Conservation (phyloP, 2,113 vertebrate genomes). For the Calypte anna region DNA sequence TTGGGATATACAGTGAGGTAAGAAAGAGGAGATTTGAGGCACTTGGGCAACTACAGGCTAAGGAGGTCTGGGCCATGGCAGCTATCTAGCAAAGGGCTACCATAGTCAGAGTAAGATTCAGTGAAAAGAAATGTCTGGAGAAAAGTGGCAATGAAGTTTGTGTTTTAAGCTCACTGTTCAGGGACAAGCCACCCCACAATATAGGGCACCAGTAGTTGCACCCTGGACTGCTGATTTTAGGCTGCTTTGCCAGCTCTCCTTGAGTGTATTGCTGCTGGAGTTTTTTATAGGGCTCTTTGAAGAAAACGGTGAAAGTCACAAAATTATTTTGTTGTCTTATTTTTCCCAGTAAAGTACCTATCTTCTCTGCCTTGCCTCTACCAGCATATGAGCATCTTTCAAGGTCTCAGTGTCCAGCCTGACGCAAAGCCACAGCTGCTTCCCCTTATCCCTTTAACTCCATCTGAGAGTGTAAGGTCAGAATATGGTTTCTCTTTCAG, state of each 20-base stretch:
- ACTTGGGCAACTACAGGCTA: background rate
- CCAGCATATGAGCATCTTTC: background rate
- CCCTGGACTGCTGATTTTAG: background rate
- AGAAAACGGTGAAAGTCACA: background rate
- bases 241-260: background rate
- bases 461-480: accelerated
- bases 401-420: background rate
- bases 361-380: background rate
- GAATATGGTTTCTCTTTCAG: background rate
- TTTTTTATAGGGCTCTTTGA: background rate
- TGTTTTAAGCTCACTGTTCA: background rate
- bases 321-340: background rate
- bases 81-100: background rate
- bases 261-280: background rate
- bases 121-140: background rate
- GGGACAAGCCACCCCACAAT: accelerated
- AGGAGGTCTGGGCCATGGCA: background rate
- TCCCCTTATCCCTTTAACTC: background rate
- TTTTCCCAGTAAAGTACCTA: background rate
- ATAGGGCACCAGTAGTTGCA: background rate
- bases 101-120: background rate
- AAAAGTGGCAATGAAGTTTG: background rate
- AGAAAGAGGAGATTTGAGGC: background rate
- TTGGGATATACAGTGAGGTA: accelerated
- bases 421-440: background rate